Evolutionary conservation across 2,113 vertebrate species (phyloP).

Genomic region (Nannobrachium achirus): DNA sequence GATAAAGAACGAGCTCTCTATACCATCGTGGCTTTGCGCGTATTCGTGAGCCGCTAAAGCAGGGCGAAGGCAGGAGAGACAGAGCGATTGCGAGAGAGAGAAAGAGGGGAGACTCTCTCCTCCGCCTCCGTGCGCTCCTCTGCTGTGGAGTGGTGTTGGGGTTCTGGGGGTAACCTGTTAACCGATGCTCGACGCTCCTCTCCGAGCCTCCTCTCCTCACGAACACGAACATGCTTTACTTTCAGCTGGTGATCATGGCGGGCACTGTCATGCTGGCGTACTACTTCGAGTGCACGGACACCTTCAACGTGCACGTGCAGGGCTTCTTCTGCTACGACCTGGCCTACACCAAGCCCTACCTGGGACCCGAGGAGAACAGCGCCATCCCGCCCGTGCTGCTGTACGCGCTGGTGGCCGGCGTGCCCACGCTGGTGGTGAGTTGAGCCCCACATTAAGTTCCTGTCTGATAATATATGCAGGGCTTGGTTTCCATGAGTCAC

Average conservation of each 20-base stretch:
- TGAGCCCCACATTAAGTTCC: too few species aligned
- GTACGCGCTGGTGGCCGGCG: constrained; percentile 88
- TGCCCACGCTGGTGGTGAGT: constrained; percentile 94
- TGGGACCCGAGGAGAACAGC: constrained; percentile 92
- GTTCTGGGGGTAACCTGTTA: too few species aligned
- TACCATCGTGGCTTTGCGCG: too few species aligned
- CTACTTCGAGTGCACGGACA: constrained; percentile 97
- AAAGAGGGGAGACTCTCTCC: constrained; percentile 19
- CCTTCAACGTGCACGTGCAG: constrained; percentile 93
- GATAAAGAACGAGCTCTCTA: too few species aligned
- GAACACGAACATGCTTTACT: constrained; percentile 91
- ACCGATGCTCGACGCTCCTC: too few species aligned
- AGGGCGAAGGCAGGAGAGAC: constrained; percentile 42
- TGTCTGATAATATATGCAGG: too few species aligned
- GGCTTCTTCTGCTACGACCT: constrained; percentile 97
- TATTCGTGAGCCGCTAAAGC: constrained; percentile 26
- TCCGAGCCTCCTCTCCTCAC: not conserved
- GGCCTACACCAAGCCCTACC: constrained; percentile 92
- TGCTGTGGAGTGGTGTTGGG: too few species aligned
- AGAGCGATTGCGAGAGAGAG: constrained; percentile 23
- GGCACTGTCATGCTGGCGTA: constrained; percentile 97
- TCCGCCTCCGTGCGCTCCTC: constrained; percentile 22
- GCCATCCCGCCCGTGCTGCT: constrained; percentile 91
- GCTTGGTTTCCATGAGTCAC: too few species aligned
- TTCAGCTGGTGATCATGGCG: constrained; percentile 99